Percentiles rank a stretch among this genome's conserved stretches.
Conservation (phyloP, 2,797 vertebrate species). For the Coregonus sp. region DNA sequence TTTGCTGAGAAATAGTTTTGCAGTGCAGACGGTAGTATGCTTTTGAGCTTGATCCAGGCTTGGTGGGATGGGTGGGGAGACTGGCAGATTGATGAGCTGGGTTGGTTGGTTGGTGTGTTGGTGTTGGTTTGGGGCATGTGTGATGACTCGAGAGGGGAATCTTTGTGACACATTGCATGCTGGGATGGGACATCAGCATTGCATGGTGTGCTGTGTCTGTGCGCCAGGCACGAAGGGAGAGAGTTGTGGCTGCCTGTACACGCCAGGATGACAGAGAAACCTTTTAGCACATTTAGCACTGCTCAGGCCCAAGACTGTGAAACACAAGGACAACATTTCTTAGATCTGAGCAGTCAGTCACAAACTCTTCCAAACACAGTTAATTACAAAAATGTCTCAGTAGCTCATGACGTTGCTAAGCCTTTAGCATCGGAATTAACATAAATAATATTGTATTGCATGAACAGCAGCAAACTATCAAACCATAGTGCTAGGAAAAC, state of each 20-base stretch:
- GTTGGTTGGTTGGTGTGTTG: background rate
- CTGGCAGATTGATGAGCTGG: background rate
- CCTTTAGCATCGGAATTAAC: background rate
- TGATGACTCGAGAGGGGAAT: conserved; percentile 17
- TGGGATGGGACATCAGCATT: conserved; percentile 7
- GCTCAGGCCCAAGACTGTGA: background rate
- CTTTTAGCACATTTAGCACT: conserved; percentile 24
- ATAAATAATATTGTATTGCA: background rate
- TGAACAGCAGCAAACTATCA: background rate
- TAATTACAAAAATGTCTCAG: background rate
- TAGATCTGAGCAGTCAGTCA: conserved; percentile 2
- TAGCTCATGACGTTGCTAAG: background rate
- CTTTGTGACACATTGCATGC: conserved; percentile 26
- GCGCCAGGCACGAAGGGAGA: background rate
- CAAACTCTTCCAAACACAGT: background rate
- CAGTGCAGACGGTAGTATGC: background rate
- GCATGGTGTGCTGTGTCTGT: conserved; percentile 8
- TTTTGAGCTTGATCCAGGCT: background rate
- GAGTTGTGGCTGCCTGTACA: background rate
- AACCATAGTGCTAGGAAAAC: background rate
- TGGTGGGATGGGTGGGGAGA: background rate
- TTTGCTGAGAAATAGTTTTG: background rate
- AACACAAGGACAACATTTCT: background rate
- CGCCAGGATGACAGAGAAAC: conserved; percentile 16
- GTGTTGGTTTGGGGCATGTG: background rate